Evolutionary conservation across 2,797 vertebrate genomes (phyloP).

Genomic region (Odontamblyopus rebecca): DNA sequence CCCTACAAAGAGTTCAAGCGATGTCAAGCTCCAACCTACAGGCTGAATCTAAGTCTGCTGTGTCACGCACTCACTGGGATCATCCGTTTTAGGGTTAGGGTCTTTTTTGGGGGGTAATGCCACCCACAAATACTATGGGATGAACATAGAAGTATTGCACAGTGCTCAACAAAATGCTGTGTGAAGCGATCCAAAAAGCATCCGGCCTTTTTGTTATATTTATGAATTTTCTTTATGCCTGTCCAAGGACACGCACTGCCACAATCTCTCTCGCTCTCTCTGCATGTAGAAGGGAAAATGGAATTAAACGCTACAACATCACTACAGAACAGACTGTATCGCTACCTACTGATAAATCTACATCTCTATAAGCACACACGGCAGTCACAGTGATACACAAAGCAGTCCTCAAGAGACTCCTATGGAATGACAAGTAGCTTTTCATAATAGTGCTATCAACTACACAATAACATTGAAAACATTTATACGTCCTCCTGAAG

Average conservation of each 20-base stretch:
- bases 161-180: conserved; percentile 95
- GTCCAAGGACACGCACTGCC: conserved; percentile 14
- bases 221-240: conserved; percentile 19
- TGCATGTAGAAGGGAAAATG: conserved; percentile 92
- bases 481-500: conserved; percentile 95
- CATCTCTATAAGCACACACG: conserved; percentile 93
- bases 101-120: conserved; percentile 42
- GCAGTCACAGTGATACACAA: conserved; percentile 99
- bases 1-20: conserved; percentile 53
- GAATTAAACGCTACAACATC: conserved; percentile 89
- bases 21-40: conserved; percentile 64
- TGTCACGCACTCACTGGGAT: conserved; percentile 70
- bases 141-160: conserved; percentile 88
- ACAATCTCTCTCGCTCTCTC: conserved; percentile 52
- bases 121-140: conserved; percentile 72
- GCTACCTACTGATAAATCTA: conserved; percentile 95
- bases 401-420: conserved; percentile 92
- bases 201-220: conserved; percentile 47
- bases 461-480: conserved; percentile 98
- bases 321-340: conserved; percentile 91
- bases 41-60: conserved; percentile 74
- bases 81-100: conserved; percentile 38
- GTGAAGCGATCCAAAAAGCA: conserved; percentile 78
- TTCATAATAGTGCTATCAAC: conserved; percentile 95
- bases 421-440: conserved; percentile 99